These are phyloP conservation scores for Eurosta solidaginis DNA, from an alignment of 1,140 invertebrate species.

Conservation along the genomic window DNA sequence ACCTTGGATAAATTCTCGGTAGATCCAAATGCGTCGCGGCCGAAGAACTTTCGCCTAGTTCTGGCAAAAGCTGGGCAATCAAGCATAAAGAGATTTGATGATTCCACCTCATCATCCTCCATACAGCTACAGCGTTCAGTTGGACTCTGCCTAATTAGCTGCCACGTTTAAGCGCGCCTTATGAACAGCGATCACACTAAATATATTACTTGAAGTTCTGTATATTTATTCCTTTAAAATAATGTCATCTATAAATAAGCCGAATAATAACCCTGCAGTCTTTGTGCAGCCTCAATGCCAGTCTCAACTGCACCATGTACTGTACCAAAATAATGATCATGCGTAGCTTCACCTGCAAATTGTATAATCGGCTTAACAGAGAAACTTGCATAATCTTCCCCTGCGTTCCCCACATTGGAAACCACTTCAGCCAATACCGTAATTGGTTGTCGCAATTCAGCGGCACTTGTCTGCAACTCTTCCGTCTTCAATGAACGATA, in stretches of 20 bases:
- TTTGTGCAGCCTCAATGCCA: slow-evolving; percentile 75
- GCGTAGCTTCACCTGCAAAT: slow-evolving; percentile 76
- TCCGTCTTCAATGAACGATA: slow-evolving; percentile 64
- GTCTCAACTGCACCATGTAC: slow-evolving; percentile 81
- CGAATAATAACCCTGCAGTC: slow-evolving; percentile 34
- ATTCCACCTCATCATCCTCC: too few species aligned
- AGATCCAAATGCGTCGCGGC: too few species aligned
- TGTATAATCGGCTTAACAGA: slow-evolving; percentile 56
- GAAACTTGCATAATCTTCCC: neutral
- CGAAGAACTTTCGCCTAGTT: too few species aligned
- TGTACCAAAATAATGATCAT: slow-evolving; percentile 69
- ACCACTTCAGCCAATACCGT: neutral
- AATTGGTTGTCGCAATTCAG: slow-evolving; percentile 10
- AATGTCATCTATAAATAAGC: neutral
- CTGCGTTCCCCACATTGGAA: neutral
- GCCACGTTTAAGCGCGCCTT: too few species aligned
- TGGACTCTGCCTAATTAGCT: too few species aligned
- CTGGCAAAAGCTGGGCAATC: too few species aligned
- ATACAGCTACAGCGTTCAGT: too few species aligned
- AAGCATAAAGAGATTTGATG: too few species aligned
- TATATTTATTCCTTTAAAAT: neutral
- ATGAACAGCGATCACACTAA: too few species aligned
- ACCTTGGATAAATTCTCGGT: too few species aligned
- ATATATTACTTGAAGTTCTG: neutral
- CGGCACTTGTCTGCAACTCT: neutral